Base-by-base conservation (phyloP, 2,888 invertebrate genomes). In the Drosophila leonis region DNA sequence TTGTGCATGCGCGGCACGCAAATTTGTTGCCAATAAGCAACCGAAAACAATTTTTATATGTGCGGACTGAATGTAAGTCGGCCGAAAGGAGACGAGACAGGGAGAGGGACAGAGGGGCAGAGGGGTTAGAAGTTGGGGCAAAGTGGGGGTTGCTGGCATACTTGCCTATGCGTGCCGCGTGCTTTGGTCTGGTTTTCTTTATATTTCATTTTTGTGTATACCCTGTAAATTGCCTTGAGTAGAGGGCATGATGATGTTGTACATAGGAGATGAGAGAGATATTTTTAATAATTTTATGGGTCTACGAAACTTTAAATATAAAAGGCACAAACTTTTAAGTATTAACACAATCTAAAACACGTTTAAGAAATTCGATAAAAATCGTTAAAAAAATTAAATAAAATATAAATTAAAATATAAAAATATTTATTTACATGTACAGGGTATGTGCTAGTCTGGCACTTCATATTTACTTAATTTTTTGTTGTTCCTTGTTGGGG, bases 11-110 rank as follows among this genome's bases (percentile, higher is more conserved):
- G 75, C 66, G 66, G 75, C 84, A 84, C 84, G 88, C 81, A 84
- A 84, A 88, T 84, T 88, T 84, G 88, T 88, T 86, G 81, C 84
- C 84, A 84, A 88, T 84, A 88, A 83, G 88, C 83, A 83, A 72
- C 75, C 83, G 83, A 84, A 88, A 88, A 84, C 84, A 84, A 84
- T 84, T 83, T 84, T 88, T 83, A 82, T 83, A 85, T 74, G 68
- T 74, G 69, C 6, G 49, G 13, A 49, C 31, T 31, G 49, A 49
- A 18, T 31, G 18, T 18, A 31, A 20, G 49, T 13, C 8, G 31
- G 51, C 12, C 31, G 49, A 31, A 6, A 18, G 48, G n/a, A n/a
- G 18, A 8, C 15, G 20, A 20, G 8, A 33, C 12, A 4, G 31
- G 7, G 49, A 10, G 12, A 10, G n/a, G 15, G 31, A 6, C n/a